Evolutionary conservation across 2,888 invertebrate species (phyloP), one percentile per base, ranked within the genome.

Genomic region (Caenorhabditis panamensis): DNA sequence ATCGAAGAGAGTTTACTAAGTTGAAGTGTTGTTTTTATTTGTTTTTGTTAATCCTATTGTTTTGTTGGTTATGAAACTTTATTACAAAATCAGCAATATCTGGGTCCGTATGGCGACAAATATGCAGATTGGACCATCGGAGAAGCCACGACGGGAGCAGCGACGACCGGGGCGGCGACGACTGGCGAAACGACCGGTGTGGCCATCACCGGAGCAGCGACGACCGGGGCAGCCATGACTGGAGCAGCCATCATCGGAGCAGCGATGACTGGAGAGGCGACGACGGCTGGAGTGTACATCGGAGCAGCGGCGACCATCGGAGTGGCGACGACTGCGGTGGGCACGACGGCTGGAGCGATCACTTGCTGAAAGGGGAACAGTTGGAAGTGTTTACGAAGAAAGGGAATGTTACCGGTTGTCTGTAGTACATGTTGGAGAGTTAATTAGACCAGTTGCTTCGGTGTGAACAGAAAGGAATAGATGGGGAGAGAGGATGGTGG

Each of bases 1-100:
- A 24, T 72, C 79, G 4, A 79, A 71, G 24, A 41, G 66, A 61
- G 63, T 78, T 22, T 78, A 72, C 49, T 78, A 53, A 37, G 37
- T 59, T n/a, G 8, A 51, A 36, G 44, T 28, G 36, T 71, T 54
- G 36, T 56, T 63, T 37, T 62, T 62, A 36, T 49, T 68, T 51
- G 56, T 24, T 26, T 28, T 61, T 53, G 59, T 59, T 36, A n/a
- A 58, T 62, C 24, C 58, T 78, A 8, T 66, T 59, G 41, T 22
- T 49, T 18, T 58, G 31, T 6, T 41, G 18, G 26, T 66, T 54
- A 63, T 31, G 31, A 1, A 58, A 37, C 20, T 22, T 58, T 31
- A n/a, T 37, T 58, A 36, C 18, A 5, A 31, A 8, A 5, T 54
- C 54, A 54, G n/a, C 13, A 54, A 28, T 54, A 54, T 26, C 54